Conservation (phyloP, 2,113 vertebrate genomes). For the Heliornis fulica region DNA sequence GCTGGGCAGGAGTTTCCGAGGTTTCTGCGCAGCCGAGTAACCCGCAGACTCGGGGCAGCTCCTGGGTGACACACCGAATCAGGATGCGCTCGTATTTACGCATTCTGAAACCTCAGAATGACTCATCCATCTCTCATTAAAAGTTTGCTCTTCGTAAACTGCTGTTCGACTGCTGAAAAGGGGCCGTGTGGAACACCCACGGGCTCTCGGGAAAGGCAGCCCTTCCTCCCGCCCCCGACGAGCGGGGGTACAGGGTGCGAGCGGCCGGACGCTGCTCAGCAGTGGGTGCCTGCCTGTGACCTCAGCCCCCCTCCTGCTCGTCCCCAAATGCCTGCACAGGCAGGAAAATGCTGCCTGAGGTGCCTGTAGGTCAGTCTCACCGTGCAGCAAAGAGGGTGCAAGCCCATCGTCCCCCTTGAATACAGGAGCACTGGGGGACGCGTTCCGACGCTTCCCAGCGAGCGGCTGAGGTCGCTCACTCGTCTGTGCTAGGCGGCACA, state of each 20-base stretch:
- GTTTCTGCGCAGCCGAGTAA: background rate
- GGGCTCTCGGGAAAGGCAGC: background rate
- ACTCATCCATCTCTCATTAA: slow-evolving; percentile 73
- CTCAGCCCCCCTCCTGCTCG: background rate
- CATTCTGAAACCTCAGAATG: slow-evolving; percentile 79
- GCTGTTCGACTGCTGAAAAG: slow-evolving; percentile 12
- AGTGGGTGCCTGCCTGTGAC: background rate
- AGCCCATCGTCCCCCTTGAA: background rate
- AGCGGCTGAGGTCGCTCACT: background rate
- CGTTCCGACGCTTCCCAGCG: fast-evolving
- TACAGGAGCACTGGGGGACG: fast-evolving
- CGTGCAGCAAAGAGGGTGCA: fast-evolving
- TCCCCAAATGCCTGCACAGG: background rate
- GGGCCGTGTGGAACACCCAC: slow-evolving; percentile 7
- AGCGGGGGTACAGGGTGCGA: background rate
- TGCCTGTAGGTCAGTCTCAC: background rate
- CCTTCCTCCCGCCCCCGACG: background rate
- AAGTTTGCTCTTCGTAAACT: slow-evolving; percentile 11
- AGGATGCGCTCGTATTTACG: slow-evolving; percentile 74
- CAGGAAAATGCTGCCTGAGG: fast-evolving
- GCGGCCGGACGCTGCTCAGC: background rate
- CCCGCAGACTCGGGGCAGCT: background rate
- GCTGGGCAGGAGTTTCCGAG: slow-evolving; percentile 34
- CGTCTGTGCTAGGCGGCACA: fast-evolving
- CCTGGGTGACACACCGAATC: slow-evolving; percentile 37